Conservation (phyloP, 35 echinoderm and acorn worm species). For the Diadema setosum region DNA sequence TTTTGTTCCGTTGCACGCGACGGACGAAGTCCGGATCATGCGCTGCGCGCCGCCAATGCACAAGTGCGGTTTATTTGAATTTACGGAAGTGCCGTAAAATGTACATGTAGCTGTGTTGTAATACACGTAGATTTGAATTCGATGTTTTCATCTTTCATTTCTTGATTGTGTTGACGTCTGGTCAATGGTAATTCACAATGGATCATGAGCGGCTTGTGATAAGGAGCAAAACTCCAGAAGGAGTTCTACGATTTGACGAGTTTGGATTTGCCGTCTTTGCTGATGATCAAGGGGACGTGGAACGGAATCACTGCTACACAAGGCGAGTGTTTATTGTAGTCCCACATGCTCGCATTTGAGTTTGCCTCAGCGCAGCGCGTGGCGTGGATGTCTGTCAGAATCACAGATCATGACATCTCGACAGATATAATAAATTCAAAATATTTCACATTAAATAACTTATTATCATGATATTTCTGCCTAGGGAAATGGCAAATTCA, state of each 20-base stretch:
- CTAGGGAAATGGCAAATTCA: neutral
- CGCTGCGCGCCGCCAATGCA: too few relatives aligned
- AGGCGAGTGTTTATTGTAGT: neutral
- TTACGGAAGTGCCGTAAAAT: too few relatives aligned
- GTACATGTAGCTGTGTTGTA: too few relatives aligned
- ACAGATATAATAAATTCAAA: neutral
- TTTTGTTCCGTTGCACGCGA: too few relatives aligned
- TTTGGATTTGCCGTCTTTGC: conserved; percentile 43
- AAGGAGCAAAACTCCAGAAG: conserved; percentile 2
- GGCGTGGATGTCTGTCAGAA: neutral
- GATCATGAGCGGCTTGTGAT: neutral
- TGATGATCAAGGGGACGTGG: neutral
- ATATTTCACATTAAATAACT: neutral
- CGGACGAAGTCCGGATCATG: too few relatives aligned
- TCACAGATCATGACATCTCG: neutral
- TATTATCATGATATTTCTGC: neutral
- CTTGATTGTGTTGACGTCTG: too few relatives aligned
- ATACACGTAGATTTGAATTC: too few relatives aligned
- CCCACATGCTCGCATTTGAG: neutral
- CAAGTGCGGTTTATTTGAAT: too few relatives aligned
- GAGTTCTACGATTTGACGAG: conserved; percentile 10
- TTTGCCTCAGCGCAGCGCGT: neutral
- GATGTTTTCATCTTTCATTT: too few relatives aligned
- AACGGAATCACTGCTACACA: neutral
- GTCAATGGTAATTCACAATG: too few relatives aligned